A percentile compares a stretch with the other conserved stretches of the same genome.
phyloP scores from a whole-genome alignment of 2,797 vertebrate genomes.

The Argyrosomus regius region DNA sequence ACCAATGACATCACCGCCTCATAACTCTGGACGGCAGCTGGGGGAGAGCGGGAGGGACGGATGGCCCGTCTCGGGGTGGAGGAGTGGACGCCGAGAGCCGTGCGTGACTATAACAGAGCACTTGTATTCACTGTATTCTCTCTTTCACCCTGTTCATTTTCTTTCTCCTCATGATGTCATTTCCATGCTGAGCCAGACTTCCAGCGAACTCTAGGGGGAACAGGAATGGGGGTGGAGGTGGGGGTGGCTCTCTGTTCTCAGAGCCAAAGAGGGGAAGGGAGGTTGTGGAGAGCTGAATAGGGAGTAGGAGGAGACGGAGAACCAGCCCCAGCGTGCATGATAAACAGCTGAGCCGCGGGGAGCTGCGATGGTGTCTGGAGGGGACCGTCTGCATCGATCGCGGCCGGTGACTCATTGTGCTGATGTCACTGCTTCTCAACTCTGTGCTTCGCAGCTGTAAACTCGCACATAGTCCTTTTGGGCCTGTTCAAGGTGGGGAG shows the following conservation, averaged over 20 bases:
- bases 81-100: conserved; percentile 43
- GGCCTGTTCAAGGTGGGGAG: conserved; percentile 30
- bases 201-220: conserved; percentile 40
- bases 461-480: conserved; percentile 50
- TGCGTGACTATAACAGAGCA: conserved; percentile 64
- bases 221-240: conserved; percentile 1
- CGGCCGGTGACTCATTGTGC: conserved; percentile 57
- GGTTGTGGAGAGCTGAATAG: conserved; percentile 25
- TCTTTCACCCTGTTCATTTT: conserved; percentile 49
- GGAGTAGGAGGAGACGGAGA: conserved; percentile 28
- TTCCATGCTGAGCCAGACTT: conserved; percentile 58
- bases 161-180: conserved; percentile 66
- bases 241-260: conserved; percentile 25
- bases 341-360: conserved; percentile 60
- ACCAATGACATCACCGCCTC: conserved; percentile 73
- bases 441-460: conserved; percentile 58
- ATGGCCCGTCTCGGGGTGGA: conserved; percentile 35
- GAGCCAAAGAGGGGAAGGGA: conserved; percentile 16
- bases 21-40: conserved; percentile 57
- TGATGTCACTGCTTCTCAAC: conserved; percentile 56
- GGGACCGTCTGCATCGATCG: conserved; percentile 67
- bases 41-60: conserved; percentile 52
- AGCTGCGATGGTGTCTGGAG: conserved; percentile 45
- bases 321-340: conserved; percentile 35
- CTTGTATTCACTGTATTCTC: conserved; percentile 43